These are phyloP conservation scores for Globicephala melas DNA, from an alignment of 2,113 vertebrate species.

Conservation along the genomic window DNA sequence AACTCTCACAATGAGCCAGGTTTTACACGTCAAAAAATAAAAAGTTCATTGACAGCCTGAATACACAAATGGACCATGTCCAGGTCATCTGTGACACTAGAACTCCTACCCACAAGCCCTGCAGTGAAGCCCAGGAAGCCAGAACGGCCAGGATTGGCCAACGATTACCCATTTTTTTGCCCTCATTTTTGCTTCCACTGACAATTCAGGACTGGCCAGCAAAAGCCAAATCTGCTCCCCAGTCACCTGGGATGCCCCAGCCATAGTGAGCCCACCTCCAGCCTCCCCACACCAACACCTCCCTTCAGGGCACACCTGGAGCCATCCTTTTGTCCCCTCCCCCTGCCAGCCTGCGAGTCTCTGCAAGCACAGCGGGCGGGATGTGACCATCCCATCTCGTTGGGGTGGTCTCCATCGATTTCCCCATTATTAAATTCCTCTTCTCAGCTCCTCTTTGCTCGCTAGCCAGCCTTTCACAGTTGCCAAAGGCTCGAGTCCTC, in stretches of 20 bases:
- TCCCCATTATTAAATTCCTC: not conserved
- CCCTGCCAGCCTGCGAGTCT: not conserved
- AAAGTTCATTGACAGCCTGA: not conserved
- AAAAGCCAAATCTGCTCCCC: not conserved
- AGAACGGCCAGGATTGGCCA: not conserved
- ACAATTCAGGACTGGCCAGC: not conserved
- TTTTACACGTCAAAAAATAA: not conserved
- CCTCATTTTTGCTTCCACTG: not conserved
- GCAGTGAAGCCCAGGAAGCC: not conserved
- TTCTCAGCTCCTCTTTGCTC: not conserved
- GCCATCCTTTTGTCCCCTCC: not conserved
- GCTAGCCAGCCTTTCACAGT: not conserved
- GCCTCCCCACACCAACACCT: not conserved
- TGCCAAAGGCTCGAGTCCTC: not conserved
- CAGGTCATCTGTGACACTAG: not conserved
- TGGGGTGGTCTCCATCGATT: not conserved
- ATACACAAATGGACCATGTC: not conserved
- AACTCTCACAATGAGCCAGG: not conserved
- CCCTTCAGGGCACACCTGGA: too few species aligned
- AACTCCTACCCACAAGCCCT: not conserved
- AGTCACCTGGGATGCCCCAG: not conserved
- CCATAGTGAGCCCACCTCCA: not conserved
- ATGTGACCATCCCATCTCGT: too few species aligned
- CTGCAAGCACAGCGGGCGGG: too few species aligned
- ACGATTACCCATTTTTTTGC: not conserved